phyloP scores from a whole-genome alignment of 2,113 vertebrate species.

The Forbesichthys papilliferus region DNA sequence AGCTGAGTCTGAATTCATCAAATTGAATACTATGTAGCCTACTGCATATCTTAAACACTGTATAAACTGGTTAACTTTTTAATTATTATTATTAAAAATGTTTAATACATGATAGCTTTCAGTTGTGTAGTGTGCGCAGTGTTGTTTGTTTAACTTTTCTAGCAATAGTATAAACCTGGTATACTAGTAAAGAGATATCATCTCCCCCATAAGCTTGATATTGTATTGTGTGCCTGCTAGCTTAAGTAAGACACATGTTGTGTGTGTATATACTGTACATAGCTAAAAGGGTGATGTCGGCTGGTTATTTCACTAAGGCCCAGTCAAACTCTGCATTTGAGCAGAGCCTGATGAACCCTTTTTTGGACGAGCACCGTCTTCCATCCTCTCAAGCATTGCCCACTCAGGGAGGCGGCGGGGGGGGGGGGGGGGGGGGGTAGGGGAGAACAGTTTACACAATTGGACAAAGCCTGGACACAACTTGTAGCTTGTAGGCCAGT shows the following conservation, averaged over 20 bases:
- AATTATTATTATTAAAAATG: no score
- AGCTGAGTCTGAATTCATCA: no score
- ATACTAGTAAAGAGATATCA: no score
- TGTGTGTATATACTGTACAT: background rate
- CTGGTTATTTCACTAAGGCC: background rate
- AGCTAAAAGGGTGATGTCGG: background rate
- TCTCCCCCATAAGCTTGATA: background rate
- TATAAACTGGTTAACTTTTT: no score
- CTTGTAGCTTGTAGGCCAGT: conserved; percentile 26
- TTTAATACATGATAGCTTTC: no score
- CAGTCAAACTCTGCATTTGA: background rate
- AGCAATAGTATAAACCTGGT: no score
- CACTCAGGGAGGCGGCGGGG: background rate
- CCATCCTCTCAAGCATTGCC: conserved; percentile 19
- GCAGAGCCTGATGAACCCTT: conserved; percentile 22
- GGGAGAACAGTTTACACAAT: conserved; percentile 41
- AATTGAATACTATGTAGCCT: no score
- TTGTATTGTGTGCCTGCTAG: background rate
- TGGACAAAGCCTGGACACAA: conserved; percentile 54
- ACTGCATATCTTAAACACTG: no score
- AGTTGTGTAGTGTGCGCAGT: no score
- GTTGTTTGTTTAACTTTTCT: no score
- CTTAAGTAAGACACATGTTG: background rate
- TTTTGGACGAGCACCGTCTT: conserved; percentile 2
- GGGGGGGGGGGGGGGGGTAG: no score